Evolutionary conservation across 1,140 invertebrate genomes (phyloP).

Genomic region (Himalopsyche phryganea): DNA sequence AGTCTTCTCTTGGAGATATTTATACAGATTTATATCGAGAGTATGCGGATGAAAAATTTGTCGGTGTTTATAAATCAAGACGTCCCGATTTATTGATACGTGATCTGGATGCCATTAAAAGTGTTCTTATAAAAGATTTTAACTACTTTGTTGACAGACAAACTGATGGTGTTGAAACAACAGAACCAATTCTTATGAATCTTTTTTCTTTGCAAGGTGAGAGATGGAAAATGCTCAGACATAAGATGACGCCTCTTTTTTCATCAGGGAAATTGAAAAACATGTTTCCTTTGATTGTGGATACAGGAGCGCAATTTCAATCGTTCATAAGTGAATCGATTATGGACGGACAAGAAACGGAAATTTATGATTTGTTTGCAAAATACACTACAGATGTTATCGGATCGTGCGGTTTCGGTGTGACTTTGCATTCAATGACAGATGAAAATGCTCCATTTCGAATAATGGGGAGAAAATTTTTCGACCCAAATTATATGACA

Average conservation of each 20-base stretch:
- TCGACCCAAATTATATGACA: slow-evolving; percentile 27
- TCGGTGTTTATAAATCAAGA: slow-evolving; percentile 44
- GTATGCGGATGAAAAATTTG: slow-evolving; percentile 33
- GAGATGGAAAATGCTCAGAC: slow-evolving; percentile 53
- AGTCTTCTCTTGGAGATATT: slow-evolving; percentile 15
- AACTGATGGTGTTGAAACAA: slow-evolving; percentile 31
- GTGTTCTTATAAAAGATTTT: slow-evolving; percentile 56
- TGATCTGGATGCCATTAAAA: slow-evolving; percentile 53
- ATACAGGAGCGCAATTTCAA: slow-evolving; percentile 37
- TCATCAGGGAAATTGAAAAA: slow-evolving; percentile 52
- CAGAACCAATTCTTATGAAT: slow-evolving; percentile 35
- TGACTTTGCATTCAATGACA: slow-evolving; percentile 41
- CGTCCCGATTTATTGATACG: slow-evolving; percentile 48
- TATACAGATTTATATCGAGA: slow-evolving; percentile 31
- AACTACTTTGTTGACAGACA: slow-evolving; percentile 48
- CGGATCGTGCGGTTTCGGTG: slow-evolving; percentile 46
- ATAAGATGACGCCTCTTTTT: slow-evolving; percentile 55
- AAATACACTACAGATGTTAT: slow-evolving; percentile 53
- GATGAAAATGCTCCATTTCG: slow-evolving; percentile 42
- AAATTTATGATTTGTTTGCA: slow-evolving; percentile 38
- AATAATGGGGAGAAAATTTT: slow-evolving; percentile 41
- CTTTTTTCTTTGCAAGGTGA: slow-evolving; percentile 38
- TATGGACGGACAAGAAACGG: slow-evolving; percentile 17
- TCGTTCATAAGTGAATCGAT: slow-evolving; percentile 17
- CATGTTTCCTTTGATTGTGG: slow-evolving; percentile 51